Percentiles rank a stretch among this genome's conserved stretches.
These are phyloP conservation scores for Taeniopygia guttata DNA, from an alignment of 2,797 vertebrate genomes.

Conservation along the genomic window DNA sequence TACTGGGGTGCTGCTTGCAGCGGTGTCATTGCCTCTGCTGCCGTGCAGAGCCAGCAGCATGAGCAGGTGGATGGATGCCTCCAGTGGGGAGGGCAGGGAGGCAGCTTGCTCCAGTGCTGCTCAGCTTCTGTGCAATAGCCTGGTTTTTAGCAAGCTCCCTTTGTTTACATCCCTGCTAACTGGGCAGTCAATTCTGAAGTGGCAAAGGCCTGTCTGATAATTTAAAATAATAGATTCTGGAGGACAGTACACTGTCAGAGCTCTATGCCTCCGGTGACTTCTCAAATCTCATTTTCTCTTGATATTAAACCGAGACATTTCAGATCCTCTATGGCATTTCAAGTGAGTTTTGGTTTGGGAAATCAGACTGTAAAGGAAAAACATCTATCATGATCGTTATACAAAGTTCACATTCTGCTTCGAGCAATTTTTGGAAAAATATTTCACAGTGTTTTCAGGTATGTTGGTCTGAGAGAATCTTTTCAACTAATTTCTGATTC, in stretches of 20 bases:
- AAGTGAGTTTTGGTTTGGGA: background rate
- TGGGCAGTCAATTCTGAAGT: background rate
- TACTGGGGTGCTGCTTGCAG: background rate
- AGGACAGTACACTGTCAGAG: background rate
- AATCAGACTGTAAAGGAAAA: conserved; percentile 25
- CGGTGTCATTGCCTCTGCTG: background rate
- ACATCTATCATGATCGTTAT: background rate
- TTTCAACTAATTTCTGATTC: background rate
- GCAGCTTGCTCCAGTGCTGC: background rate
- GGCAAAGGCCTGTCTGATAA: background rate
- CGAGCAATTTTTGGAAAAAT: background rate
- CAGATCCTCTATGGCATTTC: conserved; percentile 34
- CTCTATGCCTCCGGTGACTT: background rate
- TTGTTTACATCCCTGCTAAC: background rate
- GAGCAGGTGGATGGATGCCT: background rate
- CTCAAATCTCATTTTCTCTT: conserved; percentile 19
- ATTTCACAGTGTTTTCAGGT: background rate
- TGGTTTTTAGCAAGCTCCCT: background rate
- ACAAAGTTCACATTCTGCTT: conserved; percentile 43
- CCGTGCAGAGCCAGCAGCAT: rapidly evolving
- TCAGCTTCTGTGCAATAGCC: background rate
- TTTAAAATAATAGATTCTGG: background rate
- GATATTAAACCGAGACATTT: conserved; percentile 34
- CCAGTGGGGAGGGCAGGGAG: background rate
- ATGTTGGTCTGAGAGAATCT: background rate